Percentiles rank a stretch among this genome's conserved stretches.
These are phyloP conservation scores for Trissolcus brochymenae DNA, from an alignment of 2,888 invertebrate species.

Conservation along the genomic window DNA sequence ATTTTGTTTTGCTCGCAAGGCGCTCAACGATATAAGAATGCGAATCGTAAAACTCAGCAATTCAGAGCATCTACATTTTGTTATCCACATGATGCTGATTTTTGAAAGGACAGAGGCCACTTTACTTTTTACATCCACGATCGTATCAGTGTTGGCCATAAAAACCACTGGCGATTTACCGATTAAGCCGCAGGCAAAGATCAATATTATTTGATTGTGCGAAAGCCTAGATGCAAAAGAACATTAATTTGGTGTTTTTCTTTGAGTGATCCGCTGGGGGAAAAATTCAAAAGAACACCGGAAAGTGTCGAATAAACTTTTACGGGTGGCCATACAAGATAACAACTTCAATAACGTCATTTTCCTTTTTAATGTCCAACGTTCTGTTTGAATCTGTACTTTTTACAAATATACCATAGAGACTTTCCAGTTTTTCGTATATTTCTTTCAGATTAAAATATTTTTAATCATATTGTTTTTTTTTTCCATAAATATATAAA, in stretches of 20 bases:
- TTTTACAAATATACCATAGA: neutral
- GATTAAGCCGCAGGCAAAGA: slow-evolving; percentile 12
- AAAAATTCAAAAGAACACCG: slow-evolving; percentile 4
- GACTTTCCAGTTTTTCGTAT: slow-evolving; percentile 8
- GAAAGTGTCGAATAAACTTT: slow-evolving; percentile 27
- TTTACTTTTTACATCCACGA: slow-evolving; percentile 32
- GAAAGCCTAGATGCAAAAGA: slow-evolving; percentile 7
- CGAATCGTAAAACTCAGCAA: slow-evolving; percentile 35
- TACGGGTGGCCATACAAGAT: slow-evolving; percentile 32
- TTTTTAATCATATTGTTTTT: neutral
- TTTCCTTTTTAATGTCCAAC: slow-evolving; percentile 15
- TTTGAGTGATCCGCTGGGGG: slow-evolving; percentile 12
- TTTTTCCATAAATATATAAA: too few species aligned
- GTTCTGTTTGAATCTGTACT: slow-evolving; percentile 22
- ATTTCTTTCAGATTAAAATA: slow-evolving; percentile 2
- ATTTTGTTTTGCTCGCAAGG: slow-evolving; percentile 17
- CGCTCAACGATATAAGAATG: slow-evolving; percentile 22
- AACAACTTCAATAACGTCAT: slow-evolving; percentile 26
- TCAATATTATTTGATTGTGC: neutral
- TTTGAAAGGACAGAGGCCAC: slow-evolving; percentile 9
- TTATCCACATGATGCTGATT: slow-evolving; percentile 3
- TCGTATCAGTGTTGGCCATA: slow-evolving; percentile 6
- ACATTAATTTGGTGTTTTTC: slow-evolving; percentile 18
- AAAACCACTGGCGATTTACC: slow-evolving; percentile 4
- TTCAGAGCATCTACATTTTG: slow-evolving; percentile 24